Evolutionary conservation across 92 coral and sea anemone species (phyloP).

Genomic region (Actinostola sp.): DNA sequence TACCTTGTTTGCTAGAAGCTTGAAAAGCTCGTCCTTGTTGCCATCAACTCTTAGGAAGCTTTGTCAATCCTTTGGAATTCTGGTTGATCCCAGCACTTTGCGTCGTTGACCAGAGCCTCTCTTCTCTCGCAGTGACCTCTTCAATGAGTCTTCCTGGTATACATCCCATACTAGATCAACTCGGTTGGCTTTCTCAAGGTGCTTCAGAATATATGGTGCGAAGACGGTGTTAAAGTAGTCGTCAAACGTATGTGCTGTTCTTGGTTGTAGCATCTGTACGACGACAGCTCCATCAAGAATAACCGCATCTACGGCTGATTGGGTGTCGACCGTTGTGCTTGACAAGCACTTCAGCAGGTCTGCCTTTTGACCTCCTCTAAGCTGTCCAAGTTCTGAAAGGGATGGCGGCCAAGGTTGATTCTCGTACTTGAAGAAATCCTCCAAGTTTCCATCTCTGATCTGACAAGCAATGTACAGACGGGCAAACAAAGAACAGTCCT

Average conservation of each 20-base stretch:
- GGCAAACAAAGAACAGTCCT: too few relatives aligned
- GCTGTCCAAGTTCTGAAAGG: too few relatives aligned
- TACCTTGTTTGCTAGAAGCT: constrained; percentile 10
- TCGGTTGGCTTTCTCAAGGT: constrained; percentile 50
- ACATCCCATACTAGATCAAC: constrained; percentile 65
- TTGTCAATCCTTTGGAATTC: constrained; percentile 33
- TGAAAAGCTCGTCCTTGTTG: constrained; percentile 32
- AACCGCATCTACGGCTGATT: constrained; percentile 24
- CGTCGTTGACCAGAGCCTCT: constrained; percentile 65
- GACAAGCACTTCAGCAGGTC: constrained; percentile 51
- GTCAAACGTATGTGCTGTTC: constrained; percentile 51
- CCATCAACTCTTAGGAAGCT: constrained; percentile 24
- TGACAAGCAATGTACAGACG: too few relatives aligned
- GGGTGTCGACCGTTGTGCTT: constrained; percentile 5
- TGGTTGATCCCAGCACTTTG: constrained; percentile 34
- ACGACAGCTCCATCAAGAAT: constrained; percentile 64
- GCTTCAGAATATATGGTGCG: constrained; percentile 52
- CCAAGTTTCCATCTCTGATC: too few relatives aligned
- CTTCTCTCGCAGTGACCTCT: constrained; percentile 55
- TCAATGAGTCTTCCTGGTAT: constrained; percentile 47
- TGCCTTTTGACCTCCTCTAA: too few relatives aligned
- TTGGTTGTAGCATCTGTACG: constrained; percentile 45
- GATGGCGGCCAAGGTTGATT: too few relatives aligned
- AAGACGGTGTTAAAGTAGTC: constrained; percentile 47
- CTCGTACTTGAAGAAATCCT: too few relatives aligned